Percentiles rank a stretch among this genome's conserved stretches.
Conservation (phyloP, 2,113 vertebrate genomes). For the Candoia aspera region DNA sequence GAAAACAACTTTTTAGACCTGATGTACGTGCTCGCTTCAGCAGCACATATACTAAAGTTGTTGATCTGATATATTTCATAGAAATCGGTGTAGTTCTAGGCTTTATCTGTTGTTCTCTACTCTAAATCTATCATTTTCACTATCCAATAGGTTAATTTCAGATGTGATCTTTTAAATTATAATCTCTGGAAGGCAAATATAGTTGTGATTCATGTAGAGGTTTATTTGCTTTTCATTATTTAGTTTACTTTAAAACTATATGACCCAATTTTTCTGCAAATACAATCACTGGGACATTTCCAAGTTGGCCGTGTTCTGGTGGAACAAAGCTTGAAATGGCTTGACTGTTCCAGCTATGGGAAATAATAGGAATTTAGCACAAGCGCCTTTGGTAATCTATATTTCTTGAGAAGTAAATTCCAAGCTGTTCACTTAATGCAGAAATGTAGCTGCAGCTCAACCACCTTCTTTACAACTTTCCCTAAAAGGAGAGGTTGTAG, state of each 20-base stretch:
- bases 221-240: background rate
- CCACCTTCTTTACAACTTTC: background rate
- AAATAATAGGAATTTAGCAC: background rate
- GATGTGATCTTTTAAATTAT: background rate
- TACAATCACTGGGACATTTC: background rate
- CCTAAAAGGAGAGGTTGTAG: background rate
- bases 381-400: background rate
- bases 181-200: background rate
- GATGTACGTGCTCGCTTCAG: background rate
- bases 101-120: fast-evolving
- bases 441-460: background rate
- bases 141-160: background rate
- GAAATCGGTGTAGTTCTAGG: background rate
- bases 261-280: background rate
- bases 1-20: background rate
- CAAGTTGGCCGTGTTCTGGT: background rate
- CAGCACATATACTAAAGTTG: too few species aligned
- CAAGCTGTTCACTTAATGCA: background rate
- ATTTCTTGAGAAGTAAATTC: background rate
- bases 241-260: background rate
- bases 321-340: background rate
- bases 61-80: background rate
- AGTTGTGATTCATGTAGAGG: background rate
- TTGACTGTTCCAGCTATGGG: background rate
- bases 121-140: background rate